Evolutionary conservation across 35 echinoderm and acorn worm genomes (phyloP).

Genomic region (Nesometra sesokonis): DNA sequence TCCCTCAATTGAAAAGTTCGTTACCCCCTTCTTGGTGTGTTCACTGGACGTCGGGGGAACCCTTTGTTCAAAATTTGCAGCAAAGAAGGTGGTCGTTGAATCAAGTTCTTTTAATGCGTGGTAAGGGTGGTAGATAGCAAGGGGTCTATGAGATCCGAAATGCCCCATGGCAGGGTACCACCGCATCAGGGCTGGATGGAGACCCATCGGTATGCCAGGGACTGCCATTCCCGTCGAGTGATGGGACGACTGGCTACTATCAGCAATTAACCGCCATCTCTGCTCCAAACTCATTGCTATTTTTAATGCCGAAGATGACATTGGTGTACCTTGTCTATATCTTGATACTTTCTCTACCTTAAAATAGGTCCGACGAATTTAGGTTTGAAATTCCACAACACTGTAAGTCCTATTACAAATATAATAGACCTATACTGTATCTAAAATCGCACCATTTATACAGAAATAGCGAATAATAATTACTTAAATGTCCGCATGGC

Average conservation of each 20-base stretch:
- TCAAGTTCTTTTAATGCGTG: neutral
- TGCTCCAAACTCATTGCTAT: neutral
- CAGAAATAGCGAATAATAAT: too few relatives aligned
- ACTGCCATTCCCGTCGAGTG: neutral
- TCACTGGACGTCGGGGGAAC: neutral
- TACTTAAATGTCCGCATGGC: neutral
- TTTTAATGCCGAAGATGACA: neutral
- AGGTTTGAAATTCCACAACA: too few relatives aligned
- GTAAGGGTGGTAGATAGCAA: conserved; percentile 6
- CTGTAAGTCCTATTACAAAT: too few relatives aligned
- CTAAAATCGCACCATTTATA: too few relatives aligned
- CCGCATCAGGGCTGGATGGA: neutral
- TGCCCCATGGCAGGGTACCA: neutral
- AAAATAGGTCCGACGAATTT: too few relatives aligned
- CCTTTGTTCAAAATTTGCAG: conserved; percentile 5
- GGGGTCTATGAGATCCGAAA: neutral
- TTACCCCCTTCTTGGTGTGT: conserved; percentile 17
- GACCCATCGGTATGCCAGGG: neutral
- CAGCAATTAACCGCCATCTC: neutral
- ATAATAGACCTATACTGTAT: too few relatives aligned
- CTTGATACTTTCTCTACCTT: neutral
- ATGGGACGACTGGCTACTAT: neutral
- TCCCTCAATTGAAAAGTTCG: conserved; percentile 43
- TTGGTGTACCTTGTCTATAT: neutral
- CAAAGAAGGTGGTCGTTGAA: neutral